These are phyloP conservation scores for Chymomyza costata DNA, from an alignment of 1,140 invertebrate species.

Conservation along the genomic window DNA sequence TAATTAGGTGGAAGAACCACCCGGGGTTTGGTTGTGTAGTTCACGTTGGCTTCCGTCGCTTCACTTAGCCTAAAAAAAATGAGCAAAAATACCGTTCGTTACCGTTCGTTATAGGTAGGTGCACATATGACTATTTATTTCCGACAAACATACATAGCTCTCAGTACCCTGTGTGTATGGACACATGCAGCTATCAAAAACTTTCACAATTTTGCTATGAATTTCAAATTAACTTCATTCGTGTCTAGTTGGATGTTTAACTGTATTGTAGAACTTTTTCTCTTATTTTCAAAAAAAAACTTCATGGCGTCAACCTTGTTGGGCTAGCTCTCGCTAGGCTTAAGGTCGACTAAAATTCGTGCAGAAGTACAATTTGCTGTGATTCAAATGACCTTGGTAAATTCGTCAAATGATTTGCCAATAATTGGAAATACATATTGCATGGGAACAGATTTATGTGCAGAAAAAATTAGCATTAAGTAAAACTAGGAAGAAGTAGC, in stretches of 20 bases:
- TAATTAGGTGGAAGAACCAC: constrained; percentile 82
- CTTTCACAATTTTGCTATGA: constrained; percentile 70
- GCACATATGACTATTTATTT: constrained; percentile 27
- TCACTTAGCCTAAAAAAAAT: constrained; percentile 69
- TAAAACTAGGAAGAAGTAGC: no score
- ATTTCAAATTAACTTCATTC: constrained; percentile 64
- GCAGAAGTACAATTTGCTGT: constrained; percentile 47
- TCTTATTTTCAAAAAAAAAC: no score
- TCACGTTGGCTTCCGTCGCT: constrained; percentile 77
- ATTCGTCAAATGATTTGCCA: constrained; percentile 34
- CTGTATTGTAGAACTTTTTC: constrained; percentile 28
- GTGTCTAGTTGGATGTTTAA: constrained; percentile 35
- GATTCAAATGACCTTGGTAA: constrained; percentile 60
- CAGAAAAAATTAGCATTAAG: no score
- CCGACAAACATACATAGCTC: background rate
- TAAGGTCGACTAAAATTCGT: constrained; percentile 42
- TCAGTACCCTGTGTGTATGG: constrained; percentile 2
- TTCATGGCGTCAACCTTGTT: constrained; percentile 19
- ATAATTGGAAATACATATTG: constrained; percentile 31
- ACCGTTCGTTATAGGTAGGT: no score
- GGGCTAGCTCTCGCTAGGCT: no score
- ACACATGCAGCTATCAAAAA: constrained; percentile 55
- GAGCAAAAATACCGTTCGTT: constrained; percentile 4
- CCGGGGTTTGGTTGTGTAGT: constrained; percentile 80
- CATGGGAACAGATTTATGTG: no score